phyloP scores from a whole-genome alignment of 2,113 vertebrate genomes.

The Dryoscopus gambensis region DNA sequence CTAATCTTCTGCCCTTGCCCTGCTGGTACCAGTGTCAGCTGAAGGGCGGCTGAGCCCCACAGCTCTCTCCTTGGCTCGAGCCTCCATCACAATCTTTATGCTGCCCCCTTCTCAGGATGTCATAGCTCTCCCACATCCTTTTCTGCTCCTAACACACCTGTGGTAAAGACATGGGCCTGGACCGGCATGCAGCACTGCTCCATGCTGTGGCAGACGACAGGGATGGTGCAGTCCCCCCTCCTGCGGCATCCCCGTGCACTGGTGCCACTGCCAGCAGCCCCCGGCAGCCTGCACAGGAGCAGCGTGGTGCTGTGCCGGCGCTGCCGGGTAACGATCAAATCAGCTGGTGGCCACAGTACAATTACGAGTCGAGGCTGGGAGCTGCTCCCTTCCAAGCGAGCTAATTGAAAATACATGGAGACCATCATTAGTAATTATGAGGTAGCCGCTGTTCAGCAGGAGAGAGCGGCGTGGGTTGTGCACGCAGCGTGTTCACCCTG shows the following conservation, averaged over 20 bases:
- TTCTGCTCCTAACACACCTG: not conserved
- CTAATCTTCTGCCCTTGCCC: not conserved
- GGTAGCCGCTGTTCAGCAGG: not conserved
- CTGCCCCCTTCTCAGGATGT: not conserved
- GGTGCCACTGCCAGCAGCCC: not conserved
- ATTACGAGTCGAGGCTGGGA: not conserved
- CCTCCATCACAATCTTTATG: not conserved
- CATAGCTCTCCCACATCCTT: not conserved
- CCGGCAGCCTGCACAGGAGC: not conserved
- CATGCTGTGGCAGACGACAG: fast-evolving
- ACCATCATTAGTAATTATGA: not conserved
- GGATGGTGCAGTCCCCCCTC: not conserved
- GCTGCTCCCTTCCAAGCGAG: not conserved
- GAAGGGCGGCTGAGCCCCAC: not conserved
- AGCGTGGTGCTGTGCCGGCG: not conserved
- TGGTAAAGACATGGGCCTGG: fast-evolving
- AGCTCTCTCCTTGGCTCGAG: not conserved
- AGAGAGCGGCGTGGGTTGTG: fast-evolving
- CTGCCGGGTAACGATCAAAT: not conserved
- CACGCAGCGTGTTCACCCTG: fast-evolving
- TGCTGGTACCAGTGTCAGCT: not conserved
- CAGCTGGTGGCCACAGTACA: constrained; percentile 27
- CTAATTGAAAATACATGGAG: not conserved
- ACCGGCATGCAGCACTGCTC: not conserved
- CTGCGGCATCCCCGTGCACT: not conserved